phyloP scores from a whole-genome alignment of 1,140 invertebrate species.

The Lineus longissimus region DNA sequence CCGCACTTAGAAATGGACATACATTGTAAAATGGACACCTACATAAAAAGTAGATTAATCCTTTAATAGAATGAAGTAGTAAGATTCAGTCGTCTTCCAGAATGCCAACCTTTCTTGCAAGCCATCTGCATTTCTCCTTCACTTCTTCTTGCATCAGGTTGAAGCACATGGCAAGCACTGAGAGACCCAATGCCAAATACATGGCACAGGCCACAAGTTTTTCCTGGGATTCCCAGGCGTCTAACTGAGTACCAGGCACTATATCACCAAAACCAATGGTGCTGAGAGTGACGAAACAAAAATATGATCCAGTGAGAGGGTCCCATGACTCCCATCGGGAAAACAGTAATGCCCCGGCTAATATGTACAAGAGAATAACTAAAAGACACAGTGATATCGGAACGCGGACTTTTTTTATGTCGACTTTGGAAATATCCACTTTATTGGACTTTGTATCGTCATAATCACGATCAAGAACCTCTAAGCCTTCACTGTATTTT shows the following conservation, averaged over 20 bases:
- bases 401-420: constrained; percentile 23
- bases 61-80: no score
- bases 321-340: constrained; percentile 59
- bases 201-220: constrained; percentile 48
- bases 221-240: constrained; percentile 42
- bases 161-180: constrained; percentile 97
- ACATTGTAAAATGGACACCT: no score
- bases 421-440: not conserved
- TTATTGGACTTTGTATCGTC: not conserved
- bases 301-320: constrained; percentile 86
- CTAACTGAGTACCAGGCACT: constrained; percentile 58
- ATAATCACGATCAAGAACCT: not conserved
- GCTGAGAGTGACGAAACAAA: constrained; percentile 80
- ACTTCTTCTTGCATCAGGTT: constrained; percentile 96
- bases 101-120: constrained; percentile 55
- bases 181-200: constrained; percentile 82
- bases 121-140: constrained; percentile 65
- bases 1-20: no score
- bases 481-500: not conserved
- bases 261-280: constrained; percentile 90
- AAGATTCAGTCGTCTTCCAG: constrained; percentile 20
- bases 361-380: constrained; percentile 26
- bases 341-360: constrained; percentile 25
- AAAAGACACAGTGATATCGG: constrained; percentile 28
- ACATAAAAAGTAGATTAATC: no score